phyloP scores from a whole-genome alignment of 2,888 invertebrate genomes.

The Proisotoma minuta region DNA sequence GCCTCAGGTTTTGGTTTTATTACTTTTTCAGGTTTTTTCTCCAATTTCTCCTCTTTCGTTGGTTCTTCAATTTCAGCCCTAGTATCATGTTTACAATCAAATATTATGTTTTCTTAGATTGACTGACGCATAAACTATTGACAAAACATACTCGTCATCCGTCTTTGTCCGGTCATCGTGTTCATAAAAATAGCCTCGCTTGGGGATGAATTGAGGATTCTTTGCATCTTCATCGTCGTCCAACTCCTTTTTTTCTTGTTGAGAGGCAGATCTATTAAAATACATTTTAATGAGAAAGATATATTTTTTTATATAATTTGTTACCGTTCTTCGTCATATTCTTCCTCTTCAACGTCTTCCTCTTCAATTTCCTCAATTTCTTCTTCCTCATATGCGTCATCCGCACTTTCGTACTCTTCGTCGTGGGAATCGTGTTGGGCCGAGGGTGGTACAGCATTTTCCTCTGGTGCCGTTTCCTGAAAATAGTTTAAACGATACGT shows the following conservation, averaged over 20 bases:
- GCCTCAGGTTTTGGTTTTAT: too few species aligned
- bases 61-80: conserved; percentile 30
- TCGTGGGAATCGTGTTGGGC: conserved; percentile 44
- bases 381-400: conserved; percentile 46
- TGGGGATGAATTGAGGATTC: conserved; percentile 96
- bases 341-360: conserved; percentile 47
- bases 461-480: too few species aligned
- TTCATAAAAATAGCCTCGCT: conserved; percentile 92
- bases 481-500: too few species aligned
- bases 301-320: not conserved
- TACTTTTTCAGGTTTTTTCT: conserved; percentile 58
- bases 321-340: conserved; percentile 53
- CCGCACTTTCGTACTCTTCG: conserved; percentile 48
- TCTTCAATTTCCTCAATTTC: conserved; percentile 48
- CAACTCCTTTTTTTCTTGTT: conserved; percentile 59
- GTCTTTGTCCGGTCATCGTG: conserved; percentile 85
- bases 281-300: not conserved
- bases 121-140: not conserved
- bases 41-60: conserved; percentile 51
- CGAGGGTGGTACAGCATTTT: too few species aligned
- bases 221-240: conserved; percentile 92
- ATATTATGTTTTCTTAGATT: too few species aligned
- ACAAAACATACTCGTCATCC: conserved; percentile 55
- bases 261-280: not conserved
- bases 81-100: not conserved